phyloP scores from a whole-genome alignment of 2,797 vertebrate species.

The Lophura swinhoii region DNA sequence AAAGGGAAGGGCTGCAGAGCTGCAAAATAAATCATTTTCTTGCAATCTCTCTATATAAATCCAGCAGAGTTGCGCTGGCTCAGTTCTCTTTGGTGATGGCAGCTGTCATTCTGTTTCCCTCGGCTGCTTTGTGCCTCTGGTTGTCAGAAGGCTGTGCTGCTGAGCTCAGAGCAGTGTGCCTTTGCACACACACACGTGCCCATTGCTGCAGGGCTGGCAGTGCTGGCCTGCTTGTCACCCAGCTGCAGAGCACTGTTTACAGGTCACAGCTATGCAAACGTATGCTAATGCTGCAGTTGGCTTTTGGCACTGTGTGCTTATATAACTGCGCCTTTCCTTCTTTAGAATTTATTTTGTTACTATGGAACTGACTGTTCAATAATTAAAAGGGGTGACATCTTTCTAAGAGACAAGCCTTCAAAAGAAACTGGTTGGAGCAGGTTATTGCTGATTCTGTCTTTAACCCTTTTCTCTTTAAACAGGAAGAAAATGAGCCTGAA shows the following conservation, averaged over 20 bases:
- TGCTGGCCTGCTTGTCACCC: background rate
- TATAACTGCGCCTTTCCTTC: background rate
- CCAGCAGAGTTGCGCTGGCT: background rate
- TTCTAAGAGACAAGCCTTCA: background rate
- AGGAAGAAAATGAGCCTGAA: constrained; percentile 91
- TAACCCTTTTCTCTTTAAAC: constrained; percentile 31
- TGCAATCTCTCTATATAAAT: background rate
- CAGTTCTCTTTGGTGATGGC: background rate
- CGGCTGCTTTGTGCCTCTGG: background rate
- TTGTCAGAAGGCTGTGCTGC: background rate
- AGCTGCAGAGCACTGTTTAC: background rate
- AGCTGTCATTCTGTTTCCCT: background rate
- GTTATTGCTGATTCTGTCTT: background rate
- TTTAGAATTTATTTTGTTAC: background rate
- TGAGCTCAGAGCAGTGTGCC: background rate
- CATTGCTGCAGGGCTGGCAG: background rate
- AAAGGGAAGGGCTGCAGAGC: background rate
- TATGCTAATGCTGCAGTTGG: background rate
- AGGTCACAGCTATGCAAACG: background rate
- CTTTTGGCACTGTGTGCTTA: background rate
- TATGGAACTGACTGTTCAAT: background rate
- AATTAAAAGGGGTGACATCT: constrained; percentile 12
- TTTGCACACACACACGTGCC: no score
- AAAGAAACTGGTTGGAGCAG: background rate
- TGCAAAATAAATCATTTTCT: background rate